A percentile compares a stretch with the other conserved stretches of the same genome.
Conservation (phyloP, 2,888 invertebrate genomes). For the Nemurella pictetii region DNA sequence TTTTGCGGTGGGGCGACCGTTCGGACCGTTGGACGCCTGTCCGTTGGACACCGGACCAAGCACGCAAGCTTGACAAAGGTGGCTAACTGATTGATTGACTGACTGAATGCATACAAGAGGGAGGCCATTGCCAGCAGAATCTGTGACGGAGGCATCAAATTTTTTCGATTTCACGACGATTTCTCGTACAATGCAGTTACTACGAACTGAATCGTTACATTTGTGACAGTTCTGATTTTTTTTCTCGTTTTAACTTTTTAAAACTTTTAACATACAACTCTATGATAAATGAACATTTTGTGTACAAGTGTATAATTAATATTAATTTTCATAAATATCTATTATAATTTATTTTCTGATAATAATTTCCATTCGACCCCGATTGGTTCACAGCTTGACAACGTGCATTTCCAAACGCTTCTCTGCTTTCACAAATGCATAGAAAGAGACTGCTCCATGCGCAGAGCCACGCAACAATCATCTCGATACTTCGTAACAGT, state of each 20-base stretch:
- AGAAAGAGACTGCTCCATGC: conserved; percentile 13
- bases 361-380: conserved; percentile 38
- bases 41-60: conserved; percentile 34
- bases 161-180: conserved; percentile 16
- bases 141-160: conserved; percentile 35
- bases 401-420: conserved; percentile 8
- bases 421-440: conserved; percentile 34
- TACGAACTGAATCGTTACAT: conserved; percentile 41
- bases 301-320: conserved; percentile 37
- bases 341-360: conserved; percentile 38
- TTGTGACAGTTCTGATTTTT: conserved; percentile 40
- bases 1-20: conserved; percentile 43
- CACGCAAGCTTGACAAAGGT: conserved; percentile 32
- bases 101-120: conserved; percentile 37
- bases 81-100: conserved; percentile 35
- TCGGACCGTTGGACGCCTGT: conserved; percentile 42
- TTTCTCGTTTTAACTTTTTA: conserved; percentile 38
- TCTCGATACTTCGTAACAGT: conserved; percentile 41
- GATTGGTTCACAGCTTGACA: conserved; percentile 37
- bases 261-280: conserved; percentile 42
- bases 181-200: conserved; percentile 40
- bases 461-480: conserved; percentile 24
- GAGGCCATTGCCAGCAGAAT: conserved; percentile 37
- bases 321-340: conserved; percentile 39
- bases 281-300: conserved; percentile 43